A percentile compares a stretch with the other conserved stretches of the same genome.
Evolutionary conservation across 2,888 invertebrate genomes (phyloP).

Genomic region (Drosophila nr. medialis): DNA sequence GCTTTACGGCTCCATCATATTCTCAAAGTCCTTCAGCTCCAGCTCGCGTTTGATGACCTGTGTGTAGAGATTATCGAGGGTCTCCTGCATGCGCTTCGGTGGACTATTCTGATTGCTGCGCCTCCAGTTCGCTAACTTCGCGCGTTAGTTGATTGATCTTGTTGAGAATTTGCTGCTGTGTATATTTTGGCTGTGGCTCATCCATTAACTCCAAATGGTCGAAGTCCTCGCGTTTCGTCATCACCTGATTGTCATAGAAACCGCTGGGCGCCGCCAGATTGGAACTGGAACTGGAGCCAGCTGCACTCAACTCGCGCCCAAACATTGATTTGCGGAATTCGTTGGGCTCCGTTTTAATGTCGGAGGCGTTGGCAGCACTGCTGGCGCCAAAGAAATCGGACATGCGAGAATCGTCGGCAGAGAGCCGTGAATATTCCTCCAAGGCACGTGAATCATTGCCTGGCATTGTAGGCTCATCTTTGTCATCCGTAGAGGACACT

Average conservation of each 20-base stretch:
- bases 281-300: conserved; percentile 78
- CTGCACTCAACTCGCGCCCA: conserved; percentile 74
- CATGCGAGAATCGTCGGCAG: conserved; percentile 90
- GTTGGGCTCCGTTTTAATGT: conserved; percentile 72
- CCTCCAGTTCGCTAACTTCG: conserved; percentile 91
- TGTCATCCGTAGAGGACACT: conserved; percentile 93
- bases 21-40: conserved; percentile 85
- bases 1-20: conserved; percentile 71
- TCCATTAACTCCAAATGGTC: conserved; percentile 81
- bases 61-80: conserved; percentile 91
- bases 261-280: conserved; percentile 79
- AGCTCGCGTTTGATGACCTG: conserved; percentile 92
- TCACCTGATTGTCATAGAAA: conserved; percentile 77
- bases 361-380: conserved; percentile 59
- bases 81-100: conserved; percentile 92
- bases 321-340: conserved; percentile 84
- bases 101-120: conserved; percentile 91
- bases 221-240: conserved; percentile 76
- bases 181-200: conserved; percentile 81
- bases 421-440: conserved; percentile 91
- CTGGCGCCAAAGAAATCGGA: conserved; percentile 88
- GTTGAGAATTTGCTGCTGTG: conserved; percentile 86
- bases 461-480: conserved; percentile 89
- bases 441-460: conserved; percentile 84
- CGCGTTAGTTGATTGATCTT: conserved; percentile 90